Percentiles rank a stretch among this genome's conserved stretches.
phyloP scores from a whole-genome alignment of 2,888 invertebrate species.

The Didymodactylos carnosus region DNA sequence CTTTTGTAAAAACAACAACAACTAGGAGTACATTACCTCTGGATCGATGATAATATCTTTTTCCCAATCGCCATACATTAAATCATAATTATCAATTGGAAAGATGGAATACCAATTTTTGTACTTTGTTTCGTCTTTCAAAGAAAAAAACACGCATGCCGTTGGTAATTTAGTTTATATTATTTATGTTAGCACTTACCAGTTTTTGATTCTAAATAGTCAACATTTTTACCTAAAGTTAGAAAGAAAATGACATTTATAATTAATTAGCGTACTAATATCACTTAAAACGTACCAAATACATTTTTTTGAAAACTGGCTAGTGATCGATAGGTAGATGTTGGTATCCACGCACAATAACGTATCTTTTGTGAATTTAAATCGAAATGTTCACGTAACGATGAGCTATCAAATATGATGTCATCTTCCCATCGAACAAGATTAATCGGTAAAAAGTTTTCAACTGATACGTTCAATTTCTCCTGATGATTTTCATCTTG shows the following conservation, averaged over 20 bases:
- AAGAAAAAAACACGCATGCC: not conserved
- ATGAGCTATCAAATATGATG: constrained; percentile 91
- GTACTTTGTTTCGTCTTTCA: constrained; percentile 15
- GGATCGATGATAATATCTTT: constrained; percentile 97
- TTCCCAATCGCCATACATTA: constrained; percentile 86
- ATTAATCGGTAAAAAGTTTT: constrained; percentile 60
- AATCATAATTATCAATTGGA: constrained; percentile 87
- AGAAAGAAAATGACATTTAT: too few species aligned
- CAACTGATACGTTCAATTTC: too few species aligned
- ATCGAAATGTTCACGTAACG: constrained; percentile 72
- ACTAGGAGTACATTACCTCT: constrained; percentile 38
- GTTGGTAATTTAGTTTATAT: not conserved
- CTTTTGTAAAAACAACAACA: too few species aligned
- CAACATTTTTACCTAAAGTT: not conserved
- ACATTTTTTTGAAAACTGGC: constrained; percentile 42
- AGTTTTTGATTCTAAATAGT: not conserved
- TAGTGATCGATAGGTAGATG: constrained; percentile 58
- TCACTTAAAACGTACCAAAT: constrained; percentile 3
- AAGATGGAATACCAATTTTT: constrained; percentile 63
- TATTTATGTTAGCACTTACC: too few species aligned
- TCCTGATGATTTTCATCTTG: too few species aligned
- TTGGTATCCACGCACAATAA: constrained; percentile 83
- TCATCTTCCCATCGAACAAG: constrained; percentile 84
- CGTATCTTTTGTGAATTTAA: constrained; percentile 28
- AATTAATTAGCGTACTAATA: too few species aligned